phyloP scores from a whole-genome alignment of 2,113 vertebrate genomes.

The Aviceda subcristata region DNA sequence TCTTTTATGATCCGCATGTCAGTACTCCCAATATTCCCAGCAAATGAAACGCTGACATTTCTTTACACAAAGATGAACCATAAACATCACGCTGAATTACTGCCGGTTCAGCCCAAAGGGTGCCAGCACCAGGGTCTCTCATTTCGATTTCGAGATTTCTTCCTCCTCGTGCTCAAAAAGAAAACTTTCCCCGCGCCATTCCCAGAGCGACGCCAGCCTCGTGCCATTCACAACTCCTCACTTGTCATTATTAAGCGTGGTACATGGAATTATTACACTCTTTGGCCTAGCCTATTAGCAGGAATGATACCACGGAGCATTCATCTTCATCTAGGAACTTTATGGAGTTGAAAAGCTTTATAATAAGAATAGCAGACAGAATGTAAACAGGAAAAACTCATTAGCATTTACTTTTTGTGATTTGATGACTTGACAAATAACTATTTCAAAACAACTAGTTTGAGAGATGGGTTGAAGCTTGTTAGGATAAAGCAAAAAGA shows the following conservation, averaged over 20 bases:
- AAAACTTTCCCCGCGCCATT: background rate
- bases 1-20: background rate
- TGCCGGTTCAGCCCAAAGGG: background rate
- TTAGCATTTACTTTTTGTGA: constrained; percentile 55
- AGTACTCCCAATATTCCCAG: background rate
- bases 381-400: constrained; percentile 59
- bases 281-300: background rate
- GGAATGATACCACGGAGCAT: background rate
- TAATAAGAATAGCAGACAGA: constrained; percentile 40
- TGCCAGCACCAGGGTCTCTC: background rate
- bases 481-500: constrained; percentile 74
- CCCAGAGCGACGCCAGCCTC: background rate
- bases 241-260: background rate
- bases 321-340: constrained; percentile 37
- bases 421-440: constrained; percentile 73
- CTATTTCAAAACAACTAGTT: constrained; percentile 70
- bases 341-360: constrained; percentile 37
- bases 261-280: background rate
- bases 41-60: background rate
- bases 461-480: constrained; percentile 62
- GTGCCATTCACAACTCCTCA: background rate
- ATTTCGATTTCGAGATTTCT: background rate
- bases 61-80: background rate
- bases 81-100: background rate
- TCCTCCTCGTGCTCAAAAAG: background rate